Evolutionary conservation across 2,888 invertebrate species (phyloP).

Genomic region (Noctuana brunneofusca): DNA sequence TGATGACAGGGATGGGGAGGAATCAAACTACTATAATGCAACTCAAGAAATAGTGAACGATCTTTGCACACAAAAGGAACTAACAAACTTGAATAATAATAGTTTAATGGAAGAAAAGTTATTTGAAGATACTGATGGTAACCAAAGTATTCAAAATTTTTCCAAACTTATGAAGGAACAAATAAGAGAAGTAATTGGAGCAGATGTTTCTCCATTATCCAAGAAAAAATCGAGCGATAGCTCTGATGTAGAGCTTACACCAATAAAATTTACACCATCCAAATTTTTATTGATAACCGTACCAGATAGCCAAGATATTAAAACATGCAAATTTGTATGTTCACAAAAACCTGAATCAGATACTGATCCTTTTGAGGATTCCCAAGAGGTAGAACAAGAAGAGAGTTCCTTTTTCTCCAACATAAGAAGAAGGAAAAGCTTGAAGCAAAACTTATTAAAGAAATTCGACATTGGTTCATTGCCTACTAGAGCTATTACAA

Average conservation of each 20-base stretch:
- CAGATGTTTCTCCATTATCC: constrained; percentile 41
- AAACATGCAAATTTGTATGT: constrained; percentile 50
- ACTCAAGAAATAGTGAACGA: constrained; percentile 70
- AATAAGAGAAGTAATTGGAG: constrained; percentile 50
- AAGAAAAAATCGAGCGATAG: constrained; percentile 53
- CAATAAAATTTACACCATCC: constrained; percentile 56
- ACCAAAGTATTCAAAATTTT: constrained; percentile 46
- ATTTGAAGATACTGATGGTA: constrained; percentile 40
- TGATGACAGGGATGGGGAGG: constrained; percentile 34
- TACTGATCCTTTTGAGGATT: constrained; percentile 63
- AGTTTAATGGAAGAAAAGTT: constrained; percentile 33
- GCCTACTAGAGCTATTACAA: constrained; percentile 62
- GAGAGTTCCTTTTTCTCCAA: background rate
- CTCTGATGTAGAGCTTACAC: constrained; percentile 61
- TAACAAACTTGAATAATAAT: constrained; percentile 8
- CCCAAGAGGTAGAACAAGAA: background rate
- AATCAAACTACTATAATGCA: constrained; percentile 61
- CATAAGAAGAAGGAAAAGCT: constrained; percentile 42
- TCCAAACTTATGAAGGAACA: constrained; percentile 48
- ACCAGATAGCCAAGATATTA: constrained; percentile 72
- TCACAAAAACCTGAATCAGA: constrained; percentile 47
- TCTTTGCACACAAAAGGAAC: constrained; percentile 56
- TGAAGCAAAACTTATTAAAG: constrained; percentile 59
- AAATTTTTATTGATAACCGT: constrained; percentile 61
- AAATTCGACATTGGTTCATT: constrained; percentile 56